These are phyloP conservation scores for Echinometra lucunter DNA, from an alignment of 53 echinoderm and acorn worm species.

Conservation along the genomic window DNA sequence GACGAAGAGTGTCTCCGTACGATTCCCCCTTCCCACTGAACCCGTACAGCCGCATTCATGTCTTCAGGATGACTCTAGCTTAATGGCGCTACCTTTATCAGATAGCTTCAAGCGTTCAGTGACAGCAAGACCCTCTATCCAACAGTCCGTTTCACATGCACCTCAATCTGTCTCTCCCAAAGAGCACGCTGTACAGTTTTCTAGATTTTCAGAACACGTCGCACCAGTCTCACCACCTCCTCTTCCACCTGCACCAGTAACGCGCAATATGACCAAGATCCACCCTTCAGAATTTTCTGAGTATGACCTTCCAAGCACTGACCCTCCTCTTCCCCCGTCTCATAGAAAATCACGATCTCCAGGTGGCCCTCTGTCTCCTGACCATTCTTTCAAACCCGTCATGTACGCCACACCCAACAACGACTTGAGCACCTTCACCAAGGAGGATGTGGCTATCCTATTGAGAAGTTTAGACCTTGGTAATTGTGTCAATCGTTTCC, in stretches of 20 bases:
- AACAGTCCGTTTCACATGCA: background rate
- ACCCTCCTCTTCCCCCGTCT: background rate
- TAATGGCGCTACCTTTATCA: background rate
- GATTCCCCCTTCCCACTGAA: constrained; percentile 30
- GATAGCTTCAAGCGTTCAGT: constrained; percentile 23
- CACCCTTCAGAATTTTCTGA: background rate
- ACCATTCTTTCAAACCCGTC: background rate
- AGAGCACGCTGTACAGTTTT: background rate
- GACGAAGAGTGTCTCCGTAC: background rate
- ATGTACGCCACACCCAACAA: constrained; percentile 16
- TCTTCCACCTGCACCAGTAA: background rate
- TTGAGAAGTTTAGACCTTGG: constrained; percentile 66
- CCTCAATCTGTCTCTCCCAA: too few relatives aligned
- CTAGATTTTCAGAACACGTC: too few relatives aligned
- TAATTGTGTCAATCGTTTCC: constrained; percentile 74
- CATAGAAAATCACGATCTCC: background rate
- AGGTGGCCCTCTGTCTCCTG: background rate
- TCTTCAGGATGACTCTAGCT: too few relatives aligned
- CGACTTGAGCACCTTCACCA: background rate
- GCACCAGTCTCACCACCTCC: constrained; percentile 14
- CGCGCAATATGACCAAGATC: background rate
- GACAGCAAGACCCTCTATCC: background rate
- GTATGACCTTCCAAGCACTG: background rate
- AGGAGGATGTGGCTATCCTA: constrained; percentile 73
- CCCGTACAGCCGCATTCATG: background rate